Percentiles rank a stretch among this genome's conserved stretches.
Evolutionary conservation across 2,888 invertebrate genomes (phyloP).

Genomic region (Onchidella celtica): DNA sequence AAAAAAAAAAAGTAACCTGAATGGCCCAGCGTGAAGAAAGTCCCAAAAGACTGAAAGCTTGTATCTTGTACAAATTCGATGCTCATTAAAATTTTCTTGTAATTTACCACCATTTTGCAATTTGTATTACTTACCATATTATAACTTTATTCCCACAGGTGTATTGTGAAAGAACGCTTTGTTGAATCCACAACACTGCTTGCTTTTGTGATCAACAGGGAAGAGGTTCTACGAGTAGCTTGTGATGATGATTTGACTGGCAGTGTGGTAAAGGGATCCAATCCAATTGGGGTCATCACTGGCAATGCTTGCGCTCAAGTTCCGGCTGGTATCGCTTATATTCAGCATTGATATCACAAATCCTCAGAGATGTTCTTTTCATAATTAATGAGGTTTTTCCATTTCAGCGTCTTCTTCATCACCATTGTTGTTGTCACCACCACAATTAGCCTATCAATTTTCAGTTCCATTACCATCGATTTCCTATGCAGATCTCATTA

Average conservation of each 20-base stretch:
- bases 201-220: not conserved
- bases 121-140: not conserved
- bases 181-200: not conserved
- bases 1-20: too few relatives aligned
- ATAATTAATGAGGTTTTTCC: too few relatives aligned
- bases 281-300: conserved; percentile 11
- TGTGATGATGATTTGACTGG: conserved; percentile 31
- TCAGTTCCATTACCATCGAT: too few relatives aligned
- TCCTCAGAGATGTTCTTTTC: too few relatives aligned
- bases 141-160: conserved; percentile 5
- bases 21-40: too few relatives aligned
- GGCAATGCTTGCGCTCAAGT: not conserved
- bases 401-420: not conserved
- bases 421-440: not conserved
- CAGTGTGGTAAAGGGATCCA: conserved; percentile 18
- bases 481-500: too few relatives aligned
- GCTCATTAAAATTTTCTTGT: too few relatives aligned
- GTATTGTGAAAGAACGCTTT: not conserved
- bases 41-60: too few relatives aligned
- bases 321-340: not conserved
- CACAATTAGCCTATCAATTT: not conserved
- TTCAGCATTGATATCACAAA: not conserved
- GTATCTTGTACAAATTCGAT: too few relatives aligned
- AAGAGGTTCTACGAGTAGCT: conserved; percentile 6
- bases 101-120: not conserved